Base-by-base conservation (phyloP, 2,113 vertebrate genomes). In the Dasyurus viverrinus region DNA sequence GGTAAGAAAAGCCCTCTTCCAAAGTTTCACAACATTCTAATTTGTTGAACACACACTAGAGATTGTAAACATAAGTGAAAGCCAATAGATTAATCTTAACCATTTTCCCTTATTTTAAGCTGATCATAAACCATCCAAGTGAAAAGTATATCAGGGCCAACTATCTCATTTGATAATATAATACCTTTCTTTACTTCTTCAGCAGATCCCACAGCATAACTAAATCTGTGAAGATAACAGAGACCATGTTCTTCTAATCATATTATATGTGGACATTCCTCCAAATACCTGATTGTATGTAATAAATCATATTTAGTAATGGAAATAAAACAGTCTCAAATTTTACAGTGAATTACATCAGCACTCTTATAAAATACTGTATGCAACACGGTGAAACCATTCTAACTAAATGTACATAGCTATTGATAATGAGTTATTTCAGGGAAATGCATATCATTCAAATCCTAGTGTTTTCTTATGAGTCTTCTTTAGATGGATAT, bases 1-100 rank as follows among this genome's bases (percentile, higher is more conserved):
- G n/a, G 48, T 93, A 95, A 94, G 96, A 95, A 93, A 96, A 96
- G 96, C 95, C 94, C 89, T 92, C 89, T 89, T 95, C 97, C 96
- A 89, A 97, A 95, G 76, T 94, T 94, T 12, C 95, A 84, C 96
- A 95, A 96, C 91, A 60, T 96, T 95, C 96, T 96, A 96, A 96
- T 97, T 96, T n/a, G 19, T 47, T 48, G 19, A 19, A 97, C 94
- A 89, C 76, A 89, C 93, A 94, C 96, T 76, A 92, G 91, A 93
- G 92, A 95, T 94, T 94, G 95, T 94, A 94, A 96, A 92, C 92
- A 97, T 93, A 92, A 91, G 93, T 92, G 93, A 96, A 95, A 96
- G 93, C 92, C 93, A 76, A 0, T 8, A 11, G 27, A 84, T 9
- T 47, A n/a, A 36, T 47, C 9, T 23, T 30, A 48, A 46, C n/a